These are phyloP conservation scores for Agrochola macilenta DNA, from an alignment of 2,888 invertebrate genomes.

Conservation along the genomic window DNA sequence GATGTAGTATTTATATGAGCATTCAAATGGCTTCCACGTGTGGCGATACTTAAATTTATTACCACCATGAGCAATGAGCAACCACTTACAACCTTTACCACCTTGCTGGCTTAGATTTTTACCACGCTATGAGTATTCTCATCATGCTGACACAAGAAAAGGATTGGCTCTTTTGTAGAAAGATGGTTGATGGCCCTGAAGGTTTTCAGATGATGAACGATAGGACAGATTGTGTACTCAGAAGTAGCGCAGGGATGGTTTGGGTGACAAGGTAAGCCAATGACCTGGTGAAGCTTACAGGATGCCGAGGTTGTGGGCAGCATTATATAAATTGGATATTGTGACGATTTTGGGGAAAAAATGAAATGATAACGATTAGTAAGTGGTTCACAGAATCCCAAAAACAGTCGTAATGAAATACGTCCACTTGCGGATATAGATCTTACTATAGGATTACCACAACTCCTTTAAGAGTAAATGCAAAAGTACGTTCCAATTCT, in stretches of 20 bases:
- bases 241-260: not conserved
- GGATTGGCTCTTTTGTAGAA: constrained; percentile 6
- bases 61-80: too few relatives aligned
- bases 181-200: not conserved
- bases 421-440: not conserved
- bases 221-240: not conserved
- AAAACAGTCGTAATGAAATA: not conserved
- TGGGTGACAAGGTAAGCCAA: not conserved
- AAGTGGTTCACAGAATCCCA: not conserved
- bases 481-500: not conserved
- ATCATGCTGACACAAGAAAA: not conserved
- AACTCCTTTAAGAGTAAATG: not conserved
- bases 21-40: too few relatives aligned
- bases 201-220: not conserved
- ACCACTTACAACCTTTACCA: too few relatives aligned
- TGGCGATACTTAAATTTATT: too few relatives aligned
- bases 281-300: not conserved
- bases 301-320: not conserved
- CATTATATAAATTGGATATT: not conserved
- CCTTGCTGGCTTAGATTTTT: not conserved
- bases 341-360: not conserved
- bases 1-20: too few relatives aligned
- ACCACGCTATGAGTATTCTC: not conserved
- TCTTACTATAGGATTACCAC: not conserved
- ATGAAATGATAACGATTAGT: too few relatives aligned